phyloP scores from a whole-genome alignment of 2,113 vertebrate genomes.

The Calidris pugnax region DNA sequence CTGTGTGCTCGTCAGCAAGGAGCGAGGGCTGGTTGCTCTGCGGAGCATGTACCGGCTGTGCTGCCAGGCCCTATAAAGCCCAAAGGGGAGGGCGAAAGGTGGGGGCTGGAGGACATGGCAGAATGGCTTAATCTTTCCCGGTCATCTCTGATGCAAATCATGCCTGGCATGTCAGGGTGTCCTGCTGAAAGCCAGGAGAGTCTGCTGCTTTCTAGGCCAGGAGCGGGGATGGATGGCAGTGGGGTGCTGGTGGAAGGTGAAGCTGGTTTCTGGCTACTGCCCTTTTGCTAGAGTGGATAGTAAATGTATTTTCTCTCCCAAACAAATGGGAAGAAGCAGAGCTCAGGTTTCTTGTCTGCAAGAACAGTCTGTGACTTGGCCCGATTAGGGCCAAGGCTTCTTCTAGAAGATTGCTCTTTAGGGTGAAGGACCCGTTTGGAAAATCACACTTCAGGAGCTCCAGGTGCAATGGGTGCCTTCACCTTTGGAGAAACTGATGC shows the following conservation, averaged over 20 bases:
- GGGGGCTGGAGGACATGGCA: neutral
- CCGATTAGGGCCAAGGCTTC: neutral
- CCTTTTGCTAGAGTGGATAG: neutral
- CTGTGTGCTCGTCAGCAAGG: fast-evolving
- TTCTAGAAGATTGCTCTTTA: neutral
- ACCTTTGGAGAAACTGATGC: neutral
- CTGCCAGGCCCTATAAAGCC: neutral
- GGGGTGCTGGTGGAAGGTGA: neutral
- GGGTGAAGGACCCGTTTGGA: neutral
- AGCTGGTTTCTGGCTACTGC: neutral
- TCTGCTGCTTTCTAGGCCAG: neutral
- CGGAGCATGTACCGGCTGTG: neutral
- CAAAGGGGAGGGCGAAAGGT: neutral
- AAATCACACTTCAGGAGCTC: neutral
- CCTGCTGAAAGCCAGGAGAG: neutral
- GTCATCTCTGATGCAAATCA: fast-evolving
- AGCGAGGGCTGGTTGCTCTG: neutral
- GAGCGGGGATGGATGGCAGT: fast-evolving
- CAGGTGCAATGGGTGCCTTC: neutral
- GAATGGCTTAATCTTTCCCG: neutral
- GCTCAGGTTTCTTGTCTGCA: neutral
- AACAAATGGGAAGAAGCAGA: neutral
- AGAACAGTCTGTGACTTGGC: neutral
- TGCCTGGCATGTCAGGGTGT: fast-evolving
- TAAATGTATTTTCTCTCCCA: neutral